These are phyloP conservation scores for Cryptophagus acutangulus DNA, from an alignment of 2,888 invertebrate genomes.

Conservation along the genomic window DNA sequence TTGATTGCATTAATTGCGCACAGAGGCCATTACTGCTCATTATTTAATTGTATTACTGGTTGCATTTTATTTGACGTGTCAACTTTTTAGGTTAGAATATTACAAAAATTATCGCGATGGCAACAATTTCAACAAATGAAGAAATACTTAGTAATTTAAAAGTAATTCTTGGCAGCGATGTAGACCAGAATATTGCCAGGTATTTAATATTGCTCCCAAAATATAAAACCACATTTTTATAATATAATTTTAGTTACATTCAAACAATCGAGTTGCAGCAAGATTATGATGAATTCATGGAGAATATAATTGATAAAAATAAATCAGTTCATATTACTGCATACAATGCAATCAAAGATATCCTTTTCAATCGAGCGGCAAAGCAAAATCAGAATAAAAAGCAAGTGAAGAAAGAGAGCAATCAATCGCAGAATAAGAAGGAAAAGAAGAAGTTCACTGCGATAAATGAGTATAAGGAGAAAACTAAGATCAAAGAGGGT, in stretches of 20 bases:
- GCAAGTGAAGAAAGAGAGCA: slow-evolving; percentile 2
- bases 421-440: slow-evolving; percentile 21
- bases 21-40: too few species aligned
- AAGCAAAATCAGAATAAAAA: slow-evolving; percentile 15
- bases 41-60: too few species aligned
- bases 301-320: slow-evolving; percentile 64
- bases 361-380: slow-evolving; percentile 35
- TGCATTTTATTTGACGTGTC: too few species aligned
- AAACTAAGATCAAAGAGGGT: slow-evolving; percentile 46
- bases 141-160: slow-evolving; percentile 52
- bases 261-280: slow-evolving; percentile 63
- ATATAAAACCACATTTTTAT: slow-evolving; percentile 4
- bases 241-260: slow-evolving; percentile 59
- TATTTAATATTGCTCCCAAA: slow-evolving; percentile 12
- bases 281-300: slow-evolving; percentile 75
- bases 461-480: slow-evolving; percentile 33
- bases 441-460: slow-evolving; percentile 36
- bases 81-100: too few species aligned
- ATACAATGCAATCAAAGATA: slow-evolving; percentile 44
- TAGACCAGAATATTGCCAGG: slow-evolving; percentile 60
- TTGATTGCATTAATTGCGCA: too few species aligned
- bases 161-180: slow-evolving; percentile 61
- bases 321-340: slow-evolving; percentile 64
- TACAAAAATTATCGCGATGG: too few species aligned
- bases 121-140: too few species aligned